Base-by-base conservation (phyloP, 2,113 vertebrate species). In the Physeter macrocephalus region DNA sequence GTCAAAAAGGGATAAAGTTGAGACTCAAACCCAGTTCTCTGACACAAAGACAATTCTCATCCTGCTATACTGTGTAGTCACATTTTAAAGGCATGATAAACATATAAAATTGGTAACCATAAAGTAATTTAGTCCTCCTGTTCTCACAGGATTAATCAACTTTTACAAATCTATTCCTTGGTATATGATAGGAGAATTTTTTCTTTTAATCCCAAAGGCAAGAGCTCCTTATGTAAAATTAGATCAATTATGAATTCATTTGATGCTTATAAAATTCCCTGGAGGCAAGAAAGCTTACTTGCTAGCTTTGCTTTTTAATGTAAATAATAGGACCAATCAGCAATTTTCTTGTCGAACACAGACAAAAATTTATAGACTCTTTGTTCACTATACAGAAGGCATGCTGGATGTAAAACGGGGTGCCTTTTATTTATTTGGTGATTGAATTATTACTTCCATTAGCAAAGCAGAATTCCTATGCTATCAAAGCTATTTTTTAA, bases 321-420 rank as follows among this genome's bases (percentile, higher is more conserved):
- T 84, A 95, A 95, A 80, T 82, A 93, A 92, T 57, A 72, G 21
- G 77, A 88, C 6, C 54, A 97, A 46, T 93, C 81, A 93, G 20
- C 52, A 92, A 88, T 69, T 90, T 88, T 88, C 27, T 66, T 96
- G 57, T 66, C 90, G 54, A 95, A 93, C 14, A 93, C 29, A 15
- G 18, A 92, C 14, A 75, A 43, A 84, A 81, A 95, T 92, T 94
- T 81, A 90, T 64, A 41, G 66, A 54, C 46, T 80, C 23, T 81
- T 80, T 95, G 34, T 71, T 74, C 75, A 64, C 18, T 93, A 23
- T 78, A 86, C 36, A 83, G 43, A 95, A 71, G 7, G 1, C 10
- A 46, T 69, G 27, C 66, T 96, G 61, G 86, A 89, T 78, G 91
- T 78, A 72, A 74, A 82, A 74, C 43, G 5, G 4, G 3, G 23